A percentile compares a stretch with the other conserved stretches of the same genome.
phyloP scores from a whole-genome alignment of 2,888 invertebrate genomes.

The Rhorus exstirpatorius region DNA sequence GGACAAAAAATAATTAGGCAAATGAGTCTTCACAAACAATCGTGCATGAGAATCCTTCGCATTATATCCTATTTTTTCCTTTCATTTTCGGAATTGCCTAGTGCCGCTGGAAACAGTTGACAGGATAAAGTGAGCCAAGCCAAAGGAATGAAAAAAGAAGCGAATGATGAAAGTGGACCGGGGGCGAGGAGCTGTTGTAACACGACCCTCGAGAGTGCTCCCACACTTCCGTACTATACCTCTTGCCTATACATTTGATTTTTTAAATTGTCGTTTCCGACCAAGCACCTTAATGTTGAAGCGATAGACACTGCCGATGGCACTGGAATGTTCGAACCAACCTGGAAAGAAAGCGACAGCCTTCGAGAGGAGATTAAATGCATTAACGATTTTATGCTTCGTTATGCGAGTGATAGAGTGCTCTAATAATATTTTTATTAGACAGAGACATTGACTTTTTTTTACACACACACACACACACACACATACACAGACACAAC shows the following conservation, averaged over 20 bases:
- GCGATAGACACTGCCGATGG: not conserved
- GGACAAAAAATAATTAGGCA: no score
- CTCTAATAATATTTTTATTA: not conserved
- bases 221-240: not conserved
- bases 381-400: conserved; percentile 5
- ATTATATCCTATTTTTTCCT: not conserved
- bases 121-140: not conserved
- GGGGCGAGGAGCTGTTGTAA: conserved; percentile 8
- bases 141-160: not conserved
- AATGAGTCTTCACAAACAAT: no score
- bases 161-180: not conserved
- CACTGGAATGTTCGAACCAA: not conserved
- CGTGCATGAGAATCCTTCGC: no score
- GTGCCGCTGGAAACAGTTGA: not conserved
- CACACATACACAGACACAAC: no score
- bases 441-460: not conserved
- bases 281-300: not conserved
- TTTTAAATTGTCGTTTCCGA: conserved; percentile 18
- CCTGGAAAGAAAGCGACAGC: not conserved
- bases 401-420: not conserved
- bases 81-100: not conserved
- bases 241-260: conserved; percentile 6
- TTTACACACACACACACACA: no score
- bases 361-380: not conserved
- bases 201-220: conserved; percentile 3